Percentiles rank a stretch among this genome's conserved stretches.
Evolutionary conservation across 1,140 invertebrate species (phyloP).

Genomic region (Cherax quadricarinatus): DNA sequence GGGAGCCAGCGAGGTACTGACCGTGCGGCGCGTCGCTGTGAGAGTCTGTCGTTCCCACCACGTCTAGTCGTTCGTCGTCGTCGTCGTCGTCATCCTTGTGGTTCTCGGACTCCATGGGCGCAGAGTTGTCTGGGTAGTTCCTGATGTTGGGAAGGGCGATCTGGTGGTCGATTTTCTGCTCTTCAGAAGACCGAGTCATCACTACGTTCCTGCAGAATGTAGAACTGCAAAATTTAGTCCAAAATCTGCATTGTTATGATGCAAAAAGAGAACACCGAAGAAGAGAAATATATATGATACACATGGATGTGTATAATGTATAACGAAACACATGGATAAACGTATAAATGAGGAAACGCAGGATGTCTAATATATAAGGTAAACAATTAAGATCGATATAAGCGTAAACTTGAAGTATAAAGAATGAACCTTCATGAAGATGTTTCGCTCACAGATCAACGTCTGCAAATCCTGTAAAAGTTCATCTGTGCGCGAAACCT

Average conservation of each 20-base stretch:
- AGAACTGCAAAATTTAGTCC: constrained; percentile 64
- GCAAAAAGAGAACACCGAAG: not conserved
- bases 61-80: constrained; percentile 91
- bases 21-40: constrained; percentile 72
- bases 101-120: constrained; percentile 68
- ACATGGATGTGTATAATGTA: too few relatives aligned
- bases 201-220: constrained; percentile 65
- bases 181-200: constrained; percentile 62
- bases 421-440: too few relatives aligned
- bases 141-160: constrained; percentile 72
- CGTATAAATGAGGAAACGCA: too few relatives aligned
- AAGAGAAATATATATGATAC: not conserved
- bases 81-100: constrained; percentile 80
- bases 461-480: too few relatives aligned
- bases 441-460: too few relatives aligned
- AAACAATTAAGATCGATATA: too few relatives aligned
- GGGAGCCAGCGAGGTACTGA: constrained; percentile 5
- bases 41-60: constrained; percentile 84
- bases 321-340: too few relatives aligned
- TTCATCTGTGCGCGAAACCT: too few relatives aligned
- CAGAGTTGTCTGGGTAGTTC: constrained; percentile 63
- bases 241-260: constrained; percentile 53
- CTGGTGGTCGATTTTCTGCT: constrained; percentile 73
- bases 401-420: too few relatives aligned
- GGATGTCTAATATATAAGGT: too few relatives aligned